phyloP scores from a whole-genome alignment of 2,113 vertebrate species.

The Centrocercus urophasianus region DNA sequence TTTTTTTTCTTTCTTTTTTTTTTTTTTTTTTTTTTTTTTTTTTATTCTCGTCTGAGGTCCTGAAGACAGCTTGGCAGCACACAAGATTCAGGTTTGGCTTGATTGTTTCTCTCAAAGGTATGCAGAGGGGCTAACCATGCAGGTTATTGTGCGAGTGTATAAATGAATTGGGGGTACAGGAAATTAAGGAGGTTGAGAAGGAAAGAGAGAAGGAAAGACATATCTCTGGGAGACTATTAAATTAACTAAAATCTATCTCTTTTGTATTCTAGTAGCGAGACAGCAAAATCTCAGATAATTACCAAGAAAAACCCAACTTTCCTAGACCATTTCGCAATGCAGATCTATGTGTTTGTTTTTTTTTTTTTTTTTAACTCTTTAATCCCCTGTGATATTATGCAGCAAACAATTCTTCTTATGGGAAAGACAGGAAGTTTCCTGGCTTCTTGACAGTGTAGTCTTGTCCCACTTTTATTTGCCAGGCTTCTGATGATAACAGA shows the following conservation, averaged over 20 bases:
- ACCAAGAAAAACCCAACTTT: constrained; percentile 25
- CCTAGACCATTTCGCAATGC: background rate
- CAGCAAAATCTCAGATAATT: constrained; percentile 4
- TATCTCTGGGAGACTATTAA: constrained; percentile 39
- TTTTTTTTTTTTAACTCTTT: constrained; percentile 34
- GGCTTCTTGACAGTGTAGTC: background rate
- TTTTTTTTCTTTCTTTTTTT: background rate
- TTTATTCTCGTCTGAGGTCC: background rate
- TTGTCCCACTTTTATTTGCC: background rate
- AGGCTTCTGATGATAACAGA: background rate
- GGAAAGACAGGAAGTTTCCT: background rate
- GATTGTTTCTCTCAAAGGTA: constrained; percentile 37
- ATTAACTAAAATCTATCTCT: constrained; percentile 27
- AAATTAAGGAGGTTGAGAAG: background rate
- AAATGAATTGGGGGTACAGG: background rate
- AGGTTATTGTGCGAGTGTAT: background rate
- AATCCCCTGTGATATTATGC: background rate
- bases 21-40: background rate
- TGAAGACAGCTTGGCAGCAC: background rate
- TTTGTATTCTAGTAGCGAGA: constrained; percentile 10
- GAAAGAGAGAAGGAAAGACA: background rate
- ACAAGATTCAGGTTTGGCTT: background rate
- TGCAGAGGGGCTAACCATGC: background rate
- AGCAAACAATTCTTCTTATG: background rate
- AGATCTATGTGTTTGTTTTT: background rate